Base-by-base conservation (phyloP, 2,888 invertebrate species). In the Dolichopus griseipennis region DNA sequence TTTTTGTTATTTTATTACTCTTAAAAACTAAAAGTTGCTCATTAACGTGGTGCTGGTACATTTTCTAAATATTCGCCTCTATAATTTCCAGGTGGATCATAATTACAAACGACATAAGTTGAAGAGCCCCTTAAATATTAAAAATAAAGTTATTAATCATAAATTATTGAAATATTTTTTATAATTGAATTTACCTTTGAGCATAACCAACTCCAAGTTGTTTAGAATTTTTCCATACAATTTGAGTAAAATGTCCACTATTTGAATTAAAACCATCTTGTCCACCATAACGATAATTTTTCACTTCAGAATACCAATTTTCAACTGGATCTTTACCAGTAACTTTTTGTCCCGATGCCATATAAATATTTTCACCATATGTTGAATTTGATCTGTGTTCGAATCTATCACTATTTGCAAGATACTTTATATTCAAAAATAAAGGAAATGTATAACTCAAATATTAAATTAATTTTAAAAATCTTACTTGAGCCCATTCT, bases 51-150 rank as follows among this genome's bases (percentile, higher is more conserved):
- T 64, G 72, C 87, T 12, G 86, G 87, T 15, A 93, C 92, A 78
- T 92, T 92, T 34, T 85, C 85, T 20, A 85, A 83, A 75, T 90
- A 93, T 75, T 88, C 87, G 1, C 90, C 91, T 64, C 89, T 83
- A 72, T 90, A 88, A 79, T 97, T 97, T 2, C 96, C 97, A 0
- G 95, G 90, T 0, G 97, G 97, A 74, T 86, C 87, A 78, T 97
- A 97, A 79, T 94, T 92, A 52, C 91, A 93, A 1, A 97, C 96
- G 0, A 96, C 93, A 74, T 74, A 79, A 15, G 75, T 75, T 2
- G 71, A 78, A 89, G 92, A 72, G 89, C 85, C 76, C 87, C 89
- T 37, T 27, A 15, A 68, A 37, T 65, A 2, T 37, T 5, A 37
- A 2, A 37, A 72, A 33, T 62, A 6, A 22, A 52, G 3, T 12